Evolutionary conservation across 1,140 invertebrate species (phyloP), one percentile per base, ranked within the genome.

Genomic region (Drosophila mauritiana): DNA sequence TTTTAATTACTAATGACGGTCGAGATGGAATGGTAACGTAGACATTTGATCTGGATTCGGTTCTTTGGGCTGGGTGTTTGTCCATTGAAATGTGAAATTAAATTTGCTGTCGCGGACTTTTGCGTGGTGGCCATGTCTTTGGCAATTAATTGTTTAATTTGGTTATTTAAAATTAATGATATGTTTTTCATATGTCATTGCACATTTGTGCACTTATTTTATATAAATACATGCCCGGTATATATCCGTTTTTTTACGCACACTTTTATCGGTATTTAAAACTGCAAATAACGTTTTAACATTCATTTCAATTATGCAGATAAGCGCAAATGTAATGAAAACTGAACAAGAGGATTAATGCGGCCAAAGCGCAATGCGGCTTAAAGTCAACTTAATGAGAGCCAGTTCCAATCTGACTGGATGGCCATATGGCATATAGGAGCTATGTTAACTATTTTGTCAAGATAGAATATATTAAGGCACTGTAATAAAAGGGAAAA

Each of bases 81-180:
- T 56, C 73, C 83, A 88, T 76, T 83, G 75, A 88, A 89, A 88
- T 79, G 83, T 46, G 84, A 88, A 88, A 88, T 88, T 89, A 89
- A 88, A 89, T 88, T 88, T 83, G 63, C 57, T 83, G 59, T 57
- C 52, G 65, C 68, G 36, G 25, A 48, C 54, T 57, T 76, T 67
- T 64, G 62, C 70, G 48, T 25, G 51, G 59, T 42, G 43, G 48
- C 55, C 69, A 53, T 68, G 82, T 85, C 82, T 81, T 85, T 85
- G 69, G 83, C 82, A 79, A 83, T 88, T 88, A 88, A 88, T 88
- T 89, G 85, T 84, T 89, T 88, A 88, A 88, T 88, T 88, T 89
- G 56, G 80, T 88, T 89, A 88, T 89, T 88, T 89, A 68, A 89
- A 89, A 89, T 88, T 89, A 88, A 88, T 88, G 76, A 88, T 89